Evolutionary conservation across 2,113 vertebrate genomes (phyloP), one percentile per base, ranked within the genome.

Genomic region (Regulus satrapa): DNA sequence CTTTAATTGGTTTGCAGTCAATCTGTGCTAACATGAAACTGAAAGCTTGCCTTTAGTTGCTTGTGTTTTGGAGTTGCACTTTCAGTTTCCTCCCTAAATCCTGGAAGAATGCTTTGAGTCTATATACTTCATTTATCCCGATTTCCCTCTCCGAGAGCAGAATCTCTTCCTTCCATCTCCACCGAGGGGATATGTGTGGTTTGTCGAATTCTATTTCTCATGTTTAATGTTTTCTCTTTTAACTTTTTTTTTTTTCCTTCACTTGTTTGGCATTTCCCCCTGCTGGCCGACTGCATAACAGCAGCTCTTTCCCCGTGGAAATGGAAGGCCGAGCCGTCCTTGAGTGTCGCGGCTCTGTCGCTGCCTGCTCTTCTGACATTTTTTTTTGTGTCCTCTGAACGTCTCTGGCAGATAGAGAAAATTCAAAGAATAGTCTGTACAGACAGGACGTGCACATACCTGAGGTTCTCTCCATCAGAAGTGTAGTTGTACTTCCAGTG

Each of bases 251-350:
- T 78, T 45, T 26, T 18, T 3, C 45, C 31, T 34, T 34, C 72
- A 69, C 67, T 95, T 95, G 85, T 88, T 97, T 96, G 95, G 45
- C 77, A 20, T 90, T 96, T 96, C 94, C 96, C 97, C 88, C 95
- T 97, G 89, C 92, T 97, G 96, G 94, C 79, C 45, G 45, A 15
- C 23, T 9, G 67, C 18, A 34, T 67, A 72, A 89, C 61, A 79
- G 75, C 94, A 49, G 28, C 49, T 36, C 41, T 79, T 58, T 84
- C 58, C 68, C 43, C 36, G 31, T 31, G 68, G 67, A 82, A 83
- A 38, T 73, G 82, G 87, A 71, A 94, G 77, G 48, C 79, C 8
- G 1, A 54, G 52, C 28, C 76, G 79, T 68, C 83, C 81, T 91
- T 92, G 63, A 79, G 49, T 41, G 18, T 49, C 71, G n/a, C 43